Base-by-base conservation (phyloP, 2,888 invertebrate species). In the Metacarcinus magister region DNA sequence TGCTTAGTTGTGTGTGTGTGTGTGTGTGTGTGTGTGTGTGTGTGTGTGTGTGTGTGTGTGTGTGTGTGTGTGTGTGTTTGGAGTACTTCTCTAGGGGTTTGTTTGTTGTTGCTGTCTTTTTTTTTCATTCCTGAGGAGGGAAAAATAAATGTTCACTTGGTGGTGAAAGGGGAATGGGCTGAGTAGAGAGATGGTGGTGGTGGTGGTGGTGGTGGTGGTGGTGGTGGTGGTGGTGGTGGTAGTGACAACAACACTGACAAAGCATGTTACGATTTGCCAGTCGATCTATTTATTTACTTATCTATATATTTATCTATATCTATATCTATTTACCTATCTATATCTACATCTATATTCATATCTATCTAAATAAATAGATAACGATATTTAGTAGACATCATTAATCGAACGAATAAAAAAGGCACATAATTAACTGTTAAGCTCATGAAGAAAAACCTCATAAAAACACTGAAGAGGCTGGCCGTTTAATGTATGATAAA, bases 1-100 rank as follows among this genome's bases (percentile, higher is more conserved):
- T 82, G 82, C 82, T 23, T 82, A 32, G 32, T 32, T 82, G 82
- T 75, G 28, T 48, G 48, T 67, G 19, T 67, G 67, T 67, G 67
- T 67, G 67, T 67, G 67, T 67, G 67, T 67, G 67, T 67, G 67
- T 67, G 67, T 67, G 67, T 67, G 67, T 67, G 67, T 67, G 67
- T 67, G 67, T 67, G 82, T 82, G 82, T 82, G 82, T 82, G 82
- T 82, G 82, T 82, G 82, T 82, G 82, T 82, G 82, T 82, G 82
- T 82, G 82, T 82, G 82, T 82, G 82, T 82, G 82, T 82, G 82
- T 82, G 32, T 82, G 82, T 82, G 28, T 32, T 3, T 28, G 10
- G 32, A 28, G 13, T 82, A 32, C 82, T 82, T 28, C 28, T 28
- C 32, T 82, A 32, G 82, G 32, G 28, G 82, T 82, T 32, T 82